Conservation (phyloP, 37 sponge, comb jelly and placozoan genomes). For the Beroe forskalii region DNA sequence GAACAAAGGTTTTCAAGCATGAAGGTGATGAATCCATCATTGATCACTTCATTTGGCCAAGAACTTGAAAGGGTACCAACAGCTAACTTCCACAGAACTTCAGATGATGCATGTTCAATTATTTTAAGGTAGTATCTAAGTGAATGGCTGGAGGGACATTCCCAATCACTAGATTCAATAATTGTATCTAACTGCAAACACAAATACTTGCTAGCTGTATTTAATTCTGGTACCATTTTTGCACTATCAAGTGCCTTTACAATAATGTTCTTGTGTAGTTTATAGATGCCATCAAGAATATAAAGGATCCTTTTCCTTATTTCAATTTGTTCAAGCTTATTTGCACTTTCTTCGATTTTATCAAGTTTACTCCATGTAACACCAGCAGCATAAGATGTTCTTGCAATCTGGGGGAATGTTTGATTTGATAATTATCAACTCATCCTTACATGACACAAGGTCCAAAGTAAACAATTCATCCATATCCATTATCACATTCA, state of each 20-base stretch:
- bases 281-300: neutral
- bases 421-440: no score
- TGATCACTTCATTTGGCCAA: neutral
- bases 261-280: neutral
- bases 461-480: no score
- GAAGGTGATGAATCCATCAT: neutral
- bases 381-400: slow-evolving; percentile 29
- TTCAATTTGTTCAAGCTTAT: neutral
- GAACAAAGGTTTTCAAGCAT: neutral
- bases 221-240: neutral
- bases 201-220: neutral
- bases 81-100: slow-evolving; percentile 47
- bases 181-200: neutral
- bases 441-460: no score
- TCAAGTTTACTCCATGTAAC: slow-evolving; percentile 32
- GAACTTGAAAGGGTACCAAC: slow-evolving; percentile 4
- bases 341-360: neutral
- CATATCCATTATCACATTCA: no score
- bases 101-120: slow-evolving; percentile 15
- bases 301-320: neutral
- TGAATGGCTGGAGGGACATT: neutral
- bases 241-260: neutral
- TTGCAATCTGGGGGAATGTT: neutral
- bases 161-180: neutral
- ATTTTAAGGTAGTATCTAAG: slow-evolving; percentile 34